Percentiles rank a stretch among this genome's conserved stretches.
These are phyloP conservation scores for Caloenas nicobarica DNA, from an alignment of 2,113 vertebrate genomes.

Conservation along the genomic window DNA sequence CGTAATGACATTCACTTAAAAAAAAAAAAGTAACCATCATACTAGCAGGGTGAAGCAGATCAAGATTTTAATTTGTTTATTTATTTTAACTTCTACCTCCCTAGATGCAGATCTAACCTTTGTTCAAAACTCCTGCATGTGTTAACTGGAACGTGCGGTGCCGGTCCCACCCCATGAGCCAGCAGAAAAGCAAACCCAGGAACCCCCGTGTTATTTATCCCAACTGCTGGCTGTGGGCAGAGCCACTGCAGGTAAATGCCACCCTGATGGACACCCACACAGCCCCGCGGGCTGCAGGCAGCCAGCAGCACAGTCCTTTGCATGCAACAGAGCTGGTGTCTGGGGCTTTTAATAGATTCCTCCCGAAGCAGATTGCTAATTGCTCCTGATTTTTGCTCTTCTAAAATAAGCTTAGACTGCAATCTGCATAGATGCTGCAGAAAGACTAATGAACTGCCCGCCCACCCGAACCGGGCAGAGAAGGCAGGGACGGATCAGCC, in stretches of 20 bases:
- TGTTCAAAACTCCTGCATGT: accelerated
- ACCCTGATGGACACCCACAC: accelerated
- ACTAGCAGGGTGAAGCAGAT: not conserved
- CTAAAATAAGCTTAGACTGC: slow-evolving; percentile 40
- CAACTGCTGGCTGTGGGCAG: not conserved
- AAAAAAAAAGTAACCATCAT: accelerated
- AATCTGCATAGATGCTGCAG: slow-evolving; percentile 5
- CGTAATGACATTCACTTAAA: accelerated
- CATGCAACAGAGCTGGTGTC: not conserved
- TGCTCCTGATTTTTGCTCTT: slow-evolving; percentile 23
- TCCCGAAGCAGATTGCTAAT: slow-evolving; percentile 37
- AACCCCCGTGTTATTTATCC: accelerated
- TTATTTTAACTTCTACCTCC: not conserved
- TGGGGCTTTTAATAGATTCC: not conserved
- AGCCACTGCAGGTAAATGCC: accelerated
- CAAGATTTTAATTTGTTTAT: not conserved
- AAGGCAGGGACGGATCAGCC: not conserved
- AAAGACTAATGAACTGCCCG: not conserved
- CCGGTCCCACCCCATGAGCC: too few species aligned
- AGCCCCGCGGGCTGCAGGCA: not conserved
- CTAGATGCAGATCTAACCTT: not conserved
- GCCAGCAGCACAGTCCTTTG: not conserved
- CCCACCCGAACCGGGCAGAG: not conserved
- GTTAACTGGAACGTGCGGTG: accelerated
- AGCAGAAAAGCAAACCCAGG: not conserved